Evolutionary conservation across 2,888 invertebrate species (phyloP).

Genomic region (Chrysolina oricalcia): DNA sequence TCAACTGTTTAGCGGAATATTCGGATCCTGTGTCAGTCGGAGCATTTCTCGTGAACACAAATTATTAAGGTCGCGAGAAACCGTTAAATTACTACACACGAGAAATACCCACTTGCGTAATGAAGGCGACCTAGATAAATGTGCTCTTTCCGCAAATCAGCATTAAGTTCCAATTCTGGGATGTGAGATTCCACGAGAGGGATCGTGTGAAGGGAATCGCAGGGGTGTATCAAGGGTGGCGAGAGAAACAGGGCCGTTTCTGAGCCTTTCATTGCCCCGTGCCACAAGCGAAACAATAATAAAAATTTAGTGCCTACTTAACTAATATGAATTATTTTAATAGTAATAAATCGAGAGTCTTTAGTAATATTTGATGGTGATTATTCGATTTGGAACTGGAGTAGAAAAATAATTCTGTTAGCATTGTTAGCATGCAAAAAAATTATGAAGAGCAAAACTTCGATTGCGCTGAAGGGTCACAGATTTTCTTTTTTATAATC

Average conservation of each 20-base stretch:
- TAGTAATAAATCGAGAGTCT: too few relatives aligned
- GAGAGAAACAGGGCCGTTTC: neutral
- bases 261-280: neutral
- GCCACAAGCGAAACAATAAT: too few relatives aligned
- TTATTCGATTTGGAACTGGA: too few relatives aligned
- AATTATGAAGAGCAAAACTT: too few relatives aligned
- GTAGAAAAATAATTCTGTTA: too few relatives aligned
- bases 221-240: neutral
- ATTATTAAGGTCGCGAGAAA: conserved; percentile 10
- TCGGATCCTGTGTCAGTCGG: neutral
- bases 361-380: too few relatives aligned
- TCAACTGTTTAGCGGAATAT: neutral
- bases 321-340: too few relatives aligned
- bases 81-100: neutral
- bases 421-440: too few relatives aligned
- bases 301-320: too few relatives aligned
- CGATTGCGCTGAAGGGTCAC: too few relatives aligned
- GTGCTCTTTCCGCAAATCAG: neutral
- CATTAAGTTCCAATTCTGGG: neutral
- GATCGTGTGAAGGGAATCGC: neutral
- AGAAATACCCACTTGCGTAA: conserved; percentile 2
- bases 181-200: neutral
- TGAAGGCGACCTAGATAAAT: neutral
- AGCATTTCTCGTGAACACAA: neutral
- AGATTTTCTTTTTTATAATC: too few relatives aligned